A percentile compares a stretch with the other conserved stretches of the same genome.
phyloP scores from a whole-genome alignment of 2,113 vertebrate genomes.

The Erythrocercus mccallii region DNA sequence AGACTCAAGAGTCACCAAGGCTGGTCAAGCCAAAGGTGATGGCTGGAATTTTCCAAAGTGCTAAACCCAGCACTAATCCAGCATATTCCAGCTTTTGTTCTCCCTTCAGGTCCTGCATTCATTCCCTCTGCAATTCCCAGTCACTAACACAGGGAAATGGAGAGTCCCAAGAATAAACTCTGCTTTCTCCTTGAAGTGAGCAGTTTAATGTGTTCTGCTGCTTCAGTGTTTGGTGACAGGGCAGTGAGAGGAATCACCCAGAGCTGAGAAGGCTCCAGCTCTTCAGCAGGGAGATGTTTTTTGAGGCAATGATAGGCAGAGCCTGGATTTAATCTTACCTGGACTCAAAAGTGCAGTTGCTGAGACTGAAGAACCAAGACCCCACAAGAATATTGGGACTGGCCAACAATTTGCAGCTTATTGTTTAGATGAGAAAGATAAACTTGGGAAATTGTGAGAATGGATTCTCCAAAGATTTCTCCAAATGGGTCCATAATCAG shows the following conservation, averaged over 20 bases:
- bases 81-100: rapidly evolving
- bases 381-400: not conserved
- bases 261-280: not conserved
- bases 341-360: not conserved
- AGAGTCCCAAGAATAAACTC: not conserved
- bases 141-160: not conserved
- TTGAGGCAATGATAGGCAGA: not conserved
- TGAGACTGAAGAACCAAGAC: not conserved
- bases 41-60: not conserved
- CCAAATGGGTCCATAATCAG: not conserved
- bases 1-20: not conserved
- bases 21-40: not conserved
- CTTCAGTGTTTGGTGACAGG: not conserved
- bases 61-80: not conserved
- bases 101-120: not conserved
- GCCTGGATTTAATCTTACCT: not conserved
- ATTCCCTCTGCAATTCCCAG: rapidly evolving
- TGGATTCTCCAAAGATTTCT: not conserved
- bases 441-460: not conserved
- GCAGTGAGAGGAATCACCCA: not conserved
- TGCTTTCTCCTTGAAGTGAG: not conserved
- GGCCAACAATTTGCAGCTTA: not conserved
- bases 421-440: not conserved
- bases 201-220: not conserved
- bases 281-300: not conserved